Evolutionary conservation across 2,888 invertebrate species (phyloP).

Genomic region (Seladonia tumulorum): DNA sequence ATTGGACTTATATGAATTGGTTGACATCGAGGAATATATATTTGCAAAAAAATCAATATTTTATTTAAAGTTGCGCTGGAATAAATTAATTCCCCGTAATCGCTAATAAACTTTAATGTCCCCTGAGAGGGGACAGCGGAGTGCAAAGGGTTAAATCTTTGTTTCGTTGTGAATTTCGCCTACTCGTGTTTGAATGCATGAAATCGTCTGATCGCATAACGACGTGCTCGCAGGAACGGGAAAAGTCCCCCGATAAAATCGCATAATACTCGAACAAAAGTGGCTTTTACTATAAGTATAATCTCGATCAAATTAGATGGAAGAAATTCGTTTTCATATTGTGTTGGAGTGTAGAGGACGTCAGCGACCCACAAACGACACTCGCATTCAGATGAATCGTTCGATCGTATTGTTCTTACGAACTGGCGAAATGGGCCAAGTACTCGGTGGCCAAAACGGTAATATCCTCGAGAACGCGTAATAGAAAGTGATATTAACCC

Average conservation of each 20-base stretch:
- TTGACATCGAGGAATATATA: too few relatives aligned
- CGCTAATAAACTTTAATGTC: too few relatives aligned
- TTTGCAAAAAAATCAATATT: too few relatives aligned
- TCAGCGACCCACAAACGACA: slow-evolving; percentile 27
- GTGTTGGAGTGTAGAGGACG: slow-evolving; percentile 3
- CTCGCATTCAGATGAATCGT: slow-evolving; percentile 32
- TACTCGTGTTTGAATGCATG: too few relatives aligned
- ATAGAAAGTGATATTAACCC: slow-evolving; percentile 40
- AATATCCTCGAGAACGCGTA: slow-evolving; percentile 41
- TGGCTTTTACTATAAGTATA: slow-evolving; percentile 5
- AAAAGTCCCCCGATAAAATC: not conserved
- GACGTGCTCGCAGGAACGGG: not conserved
- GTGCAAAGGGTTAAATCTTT: too few relatives aligned
- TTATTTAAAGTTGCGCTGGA: too few relatives aligned
- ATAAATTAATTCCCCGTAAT: too few relatives aligned
- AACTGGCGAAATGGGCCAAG: slow-evolving; percentile 36
- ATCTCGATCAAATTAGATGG: slow-evolving; percentile 1
- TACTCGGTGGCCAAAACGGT: slow-evolving; percentile 19
- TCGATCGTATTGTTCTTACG: slow-evolving; percentile 52
- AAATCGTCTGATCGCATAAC: too few relatives aligned
- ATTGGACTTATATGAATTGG: too few relatives aligned
- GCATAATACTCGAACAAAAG: not conserved
- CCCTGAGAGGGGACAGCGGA: too few relatives aligned
- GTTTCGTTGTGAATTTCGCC: too few relatives aligned
- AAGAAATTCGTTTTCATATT: slow-evolving; percentile 42